Percentiles rank a stretch among this genome's conserved stretches.
These are phyloP conservation scores for Heteronetta atricapilla DNA, from an alignment of 2,113 vertebrate genomes.

Conservation along the genomic window DNA sequence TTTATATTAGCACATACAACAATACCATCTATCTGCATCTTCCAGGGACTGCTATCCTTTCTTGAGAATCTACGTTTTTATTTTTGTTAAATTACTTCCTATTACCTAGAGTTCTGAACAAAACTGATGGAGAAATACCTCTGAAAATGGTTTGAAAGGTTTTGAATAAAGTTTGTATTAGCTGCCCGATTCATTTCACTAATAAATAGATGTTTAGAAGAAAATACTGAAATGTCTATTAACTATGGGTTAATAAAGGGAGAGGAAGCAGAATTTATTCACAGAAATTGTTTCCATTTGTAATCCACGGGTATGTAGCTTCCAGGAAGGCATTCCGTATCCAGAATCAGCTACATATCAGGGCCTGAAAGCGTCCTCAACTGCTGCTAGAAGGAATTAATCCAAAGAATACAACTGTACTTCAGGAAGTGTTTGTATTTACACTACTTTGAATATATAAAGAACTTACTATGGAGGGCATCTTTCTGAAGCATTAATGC, in stretches of 20 bases:
- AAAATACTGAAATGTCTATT: background rate
- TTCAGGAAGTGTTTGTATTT: background rate
- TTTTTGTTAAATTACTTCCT: background rate
- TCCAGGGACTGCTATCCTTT: background rate
- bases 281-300: background rate
- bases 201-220: background rate
- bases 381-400: background rate
- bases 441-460: background rate
- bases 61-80: background rate
- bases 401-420: background rate
- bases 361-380: background rate
- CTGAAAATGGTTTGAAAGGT: background rate
- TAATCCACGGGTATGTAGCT: background rate
- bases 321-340: background rate
- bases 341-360: background rate
- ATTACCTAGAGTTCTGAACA: background rate
- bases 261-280: background rate
- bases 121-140: background rate
- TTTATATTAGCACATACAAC: background rate
- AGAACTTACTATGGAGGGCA: background rate
- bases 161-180: background rate
- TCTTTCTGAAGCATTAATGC: background rate
- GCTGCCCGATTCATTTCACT: background rate
- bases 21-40: background rate
- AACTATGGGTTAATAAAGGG: background rate